These are phyloP conservation scores for Scrobipalpa costella DNA, from an alignment of 2,888 invertebrate species.

Conservation along the genomic window DNA sequence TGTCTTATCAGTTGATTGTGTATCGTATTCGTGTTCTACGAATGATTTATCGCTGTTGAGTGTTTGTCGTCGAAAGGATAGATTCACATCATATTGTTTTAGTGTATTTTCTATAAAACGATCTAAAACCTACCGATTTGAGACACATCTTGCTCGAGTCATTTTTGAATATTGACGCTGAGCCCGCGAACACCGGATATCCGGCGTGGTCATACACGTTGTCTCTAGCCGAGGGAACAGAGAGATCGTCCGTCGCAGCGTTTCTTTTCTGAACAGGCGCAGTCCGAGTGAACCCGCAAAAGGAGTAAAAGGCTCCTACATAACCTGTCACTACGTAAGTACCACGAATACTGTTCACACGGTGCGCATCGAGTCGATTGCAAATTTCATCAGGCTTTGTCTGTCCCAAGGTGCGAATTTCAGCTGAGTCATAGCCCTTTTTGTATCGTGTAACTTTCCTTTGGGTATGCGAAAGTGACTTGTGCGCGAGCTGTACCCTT, in stretches of 20 bases:
- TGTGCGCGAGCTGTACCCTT: constrained; percentile 35
- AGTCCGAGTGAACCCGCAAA: constrained; percentile 79
- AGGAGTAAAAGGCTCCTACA: constrained; percentile 82
- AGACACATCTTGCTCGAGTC: constrained; percentile 37
- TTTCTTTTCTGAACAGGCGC: constrained; percentile 80
- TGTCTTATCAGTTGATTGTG: constrained; percentile 36
- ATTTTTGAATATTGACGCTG: constrained; percentile 55
- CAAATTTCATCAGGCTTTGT: constrained; percentile 42
- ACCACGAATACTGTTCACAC: constrained; percentile 46
- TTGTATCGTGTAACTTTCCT: constrained; percentile 33
- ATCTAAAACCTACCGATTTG: neutral
- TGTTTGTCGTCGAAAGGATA: neutral
- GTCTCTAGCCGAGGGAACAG: constrained; percentile 77
- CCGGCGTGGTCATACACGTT: constrained; percentile 77
- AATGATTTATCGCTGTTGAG: neutral
- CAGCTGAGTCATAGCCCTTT: constrained; percentile 50
- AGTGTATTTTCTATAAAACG: neutral
- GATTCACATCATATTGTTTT: neutral
- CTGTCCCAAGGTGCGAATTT: constrained; percentile 37
- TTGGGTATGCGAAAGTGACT: constrained; percentile 21
- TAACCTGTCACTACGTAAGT: constrained; percentile 81
- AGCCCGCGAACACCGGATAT: constrained; percentile 64
- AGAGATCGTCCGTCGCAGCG: constrained; percentile 61
- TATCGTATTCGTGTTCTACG: constrained; percentile 28
- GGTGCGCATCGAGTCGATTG: constrained; percentile 47